These are phyloP conservation scores for Atta colombica DNA, from an alignment of 1,140 invertebrate genomes.

Conservation along the genomic window DNA sequence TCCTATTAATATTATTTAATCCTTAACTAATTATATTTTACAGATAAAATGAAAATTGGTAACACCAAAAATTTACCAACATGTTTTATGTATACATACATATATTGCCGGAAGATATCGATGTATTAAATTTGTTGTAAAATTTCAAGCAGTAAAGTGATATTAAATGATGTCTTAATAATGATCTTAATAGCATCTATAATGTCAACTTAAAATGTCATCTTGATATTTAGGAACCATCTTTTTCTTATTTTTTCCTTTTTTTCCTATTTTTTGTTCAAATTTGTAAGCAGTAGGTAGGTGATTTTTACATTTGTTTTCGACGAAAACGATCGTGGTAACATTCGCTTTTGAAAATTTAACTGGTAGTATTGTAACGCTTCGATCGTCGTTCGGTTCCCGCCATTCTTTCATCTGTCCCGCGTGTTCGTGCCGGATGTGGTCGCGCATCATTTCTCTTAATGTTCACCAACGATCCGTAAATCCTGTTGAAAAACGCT, in stretches of 20 bases:
- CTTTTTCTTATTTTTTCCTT: no score
- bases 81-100: no score
- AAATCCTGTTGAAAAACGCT: slow-evolving; percentile 73
- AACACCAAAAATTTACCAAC: neutral
- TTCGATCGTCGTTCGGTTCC: slow-evolving; percentile 3
- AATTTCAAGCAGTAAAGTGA: neutral
- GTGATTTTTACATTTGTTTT: neutral
- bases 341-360: neutral
- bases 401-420: slow-evolving; percentile 45
- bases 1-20: neutral
- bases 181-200: no score
- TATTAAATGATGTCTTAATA: no score
- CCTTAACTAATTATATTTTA: neutral
- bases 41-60: neutral
- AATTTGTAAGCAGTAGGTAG: neutral
- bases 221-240: no score
- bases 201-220: no score
- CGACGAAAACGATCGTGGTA: neutral
- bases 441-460: slow-evolving; percentile 72
- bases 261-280: neutral
- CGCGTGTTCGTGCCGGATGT: slow-evolving; percentile 65
- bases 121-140: neutral
- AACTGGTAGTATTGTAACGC: slow-evolving; percentile 5
- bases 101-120: neutral
- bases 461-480: slow-evolving; percentile 73